Conservation (phyloP, 1,140 invertebrate species). For the Nymphalis io region DNA sequence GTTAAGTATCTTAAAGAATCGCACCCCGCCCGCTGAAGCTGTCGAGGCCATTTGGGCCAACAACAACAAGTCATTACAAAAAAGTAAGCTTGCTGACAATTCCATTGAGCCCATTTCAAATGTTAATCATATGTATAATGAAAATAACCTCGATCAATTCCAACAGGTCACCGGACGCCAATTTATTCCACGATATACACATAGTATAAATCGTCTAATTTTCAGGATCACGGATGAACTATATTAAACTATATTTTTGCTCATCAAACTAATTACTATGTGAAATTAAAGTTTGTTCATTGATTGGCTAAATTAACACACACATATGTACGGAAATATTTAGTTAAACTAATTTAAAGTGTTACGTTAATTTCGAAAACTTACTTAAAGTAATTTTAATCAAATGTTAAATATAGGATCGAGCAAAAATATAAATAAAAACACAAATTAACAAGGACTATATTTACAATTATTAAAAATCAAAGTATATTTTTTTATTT, state of each 20-base stretch:
- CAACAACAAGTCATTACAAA: too few species aligned
- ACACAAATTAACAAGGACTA: too few species aligned
- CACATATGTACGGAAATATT: constrained; percentile 11
- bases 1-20: too few species aligned
- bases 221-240: constrained; percentile 21
- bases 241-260: constrained; percentile 17
- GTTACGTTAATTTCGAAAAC: background rate
- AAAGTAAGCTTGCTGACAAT: too few species aligned
- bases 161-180: constrained; percentile 3
- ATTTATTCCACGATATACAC: background rate
- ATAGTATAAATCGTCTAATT: constrained; percentile 16
- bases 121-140: too few species aligned
- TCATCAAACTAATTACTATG: constrained; percentile 22
- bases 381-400: background rate
- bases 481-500: too few species aligned
- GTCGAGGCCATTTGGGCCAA: too few species aligned
- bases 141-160: background rate
- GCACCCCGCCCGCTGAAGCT: too few species aligned
- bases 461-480: too few species aligned
- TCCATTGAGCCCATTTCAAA: too few species aligned
- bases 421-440: too few species aligned
- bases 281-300: constrained; percentile 13
- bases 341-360: constrained; percentile 21
- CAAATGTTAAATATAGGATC: too few species aligned
- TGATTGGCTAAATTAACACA: constrained; percentile 9